Percentiles rank a stretch among this genome's conserved stretches.
phyloP scores from a whole-genome alignment of 2,113 vertebrate genomes.

The Sialia sialis region DNA sequence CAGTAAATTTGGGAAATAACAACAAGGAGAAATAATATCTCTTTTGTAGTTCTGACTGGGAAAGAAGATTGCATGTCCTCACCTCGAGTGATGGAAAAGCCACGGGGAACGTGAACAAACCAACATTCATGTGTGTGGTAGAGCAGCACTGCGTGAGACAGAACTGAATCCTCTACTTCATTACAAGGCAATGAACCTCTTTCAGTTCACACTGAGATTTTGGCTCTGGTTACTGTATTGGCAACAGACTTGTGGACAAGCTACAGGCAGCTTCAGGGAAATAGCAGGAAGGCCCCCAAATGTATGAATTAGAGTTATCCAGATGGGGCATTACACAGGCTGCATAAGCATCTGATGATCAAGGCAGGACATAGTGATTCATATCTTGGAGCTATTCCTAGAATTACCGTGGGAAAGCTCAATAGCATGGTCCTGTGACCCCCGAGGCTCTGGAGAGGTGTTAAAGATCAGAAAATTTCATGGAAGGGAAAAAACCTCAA shows the following conservation, averaged over 20 bases:
- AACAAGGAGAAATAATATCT: neutral
- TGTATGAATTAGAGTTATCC: neutral
- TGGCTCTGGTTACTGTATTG: neutral
- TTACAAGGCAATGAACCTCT: neutral
- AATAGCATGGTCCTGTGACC: neutral
- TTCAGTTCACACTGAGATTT: neutral
- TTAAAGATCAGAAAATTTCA: neutral
- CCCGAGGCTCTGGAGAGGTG: neutral
- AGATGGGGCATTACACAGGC: neutral
- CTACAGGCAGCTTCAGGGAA: neutral
- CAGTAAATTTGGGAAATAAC: neutral
- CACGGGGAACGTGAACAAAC: neutral
- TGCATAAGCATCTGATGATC: slow-evolving; percentile 15
- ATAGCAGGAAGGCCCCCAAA: slow-evolving; percentile 17
- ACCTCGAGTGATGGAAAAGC: neutral
- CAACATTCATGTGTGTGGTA: neutral
- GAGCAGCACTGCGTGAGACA: neutral
- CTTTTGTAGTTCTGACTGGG: neutral
- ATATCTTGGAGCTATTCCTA: slow-evolving; percentile 37
- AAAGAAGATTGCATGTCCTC: neutral
- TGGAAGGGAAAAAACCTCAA: neutral
- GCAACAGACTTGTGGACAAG: neutral
- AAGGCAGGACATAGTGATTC: slow-evolving; percentile 42
- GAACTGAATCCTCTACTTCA: neutral
- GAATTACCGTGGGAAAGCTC: neutral